Conservation (phyloP, 1,140 invertebrate species). For the Drosophila tsacasi region DNA sequence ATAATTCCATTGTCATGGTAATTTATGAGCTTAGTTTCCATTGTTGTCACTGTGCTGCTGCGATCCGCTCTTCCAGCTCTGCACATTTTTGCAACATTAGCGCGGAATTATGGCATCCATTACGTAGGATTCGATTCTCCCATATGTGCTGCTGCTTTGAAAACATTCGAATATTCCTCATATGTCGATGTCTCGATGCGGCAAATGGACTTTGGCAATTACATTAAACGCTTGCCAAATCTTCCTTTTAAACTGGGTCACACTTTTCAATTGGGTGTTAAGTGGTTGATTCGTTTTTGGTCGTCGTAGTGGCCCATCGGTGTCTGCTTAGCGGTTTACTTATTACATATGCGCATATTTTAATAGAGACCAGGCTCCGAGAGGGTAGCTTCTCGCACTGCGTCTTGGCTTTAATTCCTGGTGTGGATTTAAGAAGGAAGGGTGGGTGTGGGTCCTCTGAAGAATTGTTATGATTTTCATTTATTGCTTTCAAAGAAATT, state of each 20-base stretch:
- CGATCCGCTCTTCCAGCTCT: constrained; percentile 25
- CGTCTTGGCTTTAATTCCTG: constrained; percentile 10
- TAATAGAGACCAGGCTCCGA: constrained; percentile 12
- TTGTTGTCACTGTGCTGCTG: constrained; percentile 43
- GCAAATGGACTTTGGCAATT: constrained; percentile 62
- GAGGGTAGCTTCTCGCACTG: constrained; percentile 11
- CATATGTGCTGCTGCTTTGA: constrained; percentile 45
- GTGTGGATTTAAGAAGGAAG: constrained; percentile 5
- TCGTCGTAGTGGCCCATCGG: neutral
- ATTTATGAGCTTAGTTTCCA: constrained; percentile 63
- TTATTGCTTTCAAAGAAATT: neutral
- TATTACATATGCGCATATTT: constrained; percentile 63
- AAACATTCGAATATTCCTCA: constrained; percentile 23
- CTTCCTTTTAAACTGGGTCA: constrained; percentile 60
- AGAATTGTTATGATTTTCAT: constrained; percentile 4
- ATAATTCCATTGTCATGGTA: constrained; percentile 64
- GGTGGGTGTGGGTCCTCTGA: neutral
- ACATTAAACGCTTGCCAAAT: constrained; percentile 44
- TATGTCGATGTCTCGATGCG: constrained; percentile 15
- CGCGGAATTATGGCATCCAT: constrained; percentile 50
- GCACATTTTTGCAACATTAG: constrained; percentile 62
- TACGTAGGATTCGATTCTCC: constrained; percentile 48
- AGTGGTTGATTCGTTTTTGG: constrained; percentile 45
- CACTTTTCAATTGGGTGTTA: constrained; percentile 61
- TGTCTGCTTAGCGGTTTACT: constrained; percentile 25